These are phyloP conservation scores for Cotesia glomerata DNA, from an alignment of 1,140 invertebrate genomes.

Conservation along the genomic window DNA sequence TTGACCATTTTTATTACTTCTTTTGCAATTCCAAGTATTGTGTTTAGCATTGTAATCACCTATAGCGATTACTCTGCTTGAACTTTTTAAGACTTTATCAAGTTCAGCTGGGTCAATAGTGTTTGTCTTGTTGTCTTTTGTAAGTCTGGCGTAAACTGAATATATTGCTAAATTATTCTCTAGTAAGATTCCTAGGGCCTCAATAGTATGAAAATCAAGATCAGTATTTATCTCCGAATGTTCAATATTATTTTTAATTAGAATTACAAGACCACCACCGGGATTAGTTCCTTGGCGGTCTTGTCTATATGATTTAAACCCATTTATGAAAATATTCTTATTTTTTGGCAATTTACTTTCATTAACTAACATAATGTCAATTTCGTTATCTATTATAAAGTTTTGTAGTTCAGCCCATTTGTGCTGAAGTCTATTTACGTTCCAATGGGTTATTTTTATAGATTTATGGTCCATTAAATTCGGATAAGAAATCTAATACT, in stretches of 20 bases:
- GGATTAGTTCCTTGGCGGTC: neutral
- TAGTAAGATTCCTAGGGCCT: neutral
- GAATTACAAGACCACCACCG: conserved; percentile 9
- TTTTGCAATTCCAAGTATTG: neutral
- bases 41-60: conserved; percentile 27
- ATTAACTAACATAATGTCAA: conserved; percentile 11
- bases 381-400: neutral
- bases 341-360: neutral
- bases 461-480: neutral
- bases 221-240: neutral
- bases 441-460: conserved; percentile 30
- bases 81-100: conserved; percentile 8
- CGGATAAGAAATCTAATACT: neutral
- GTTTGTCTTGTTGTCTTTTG: neutral
- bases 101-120: neutral
- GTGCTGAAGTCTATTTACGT: conserved; percentile 1
- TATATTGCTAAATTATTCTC: neutral
- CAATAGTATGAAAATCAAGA: neutral
- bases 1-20: conserved; percentile 3
- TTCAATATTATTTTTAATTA: conserved; percentile 7
- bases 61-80: conserved; percentile 5
- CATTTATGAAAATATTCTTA: neutral
- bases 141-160: conserved; percentile 4
- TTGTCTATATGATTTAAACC: neutral
- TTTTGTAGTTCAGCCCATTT: neutral